phyloP scores from a whole-genome alignment of 2,113 vertebrate species.

The Eclectus roratus region DNA sequence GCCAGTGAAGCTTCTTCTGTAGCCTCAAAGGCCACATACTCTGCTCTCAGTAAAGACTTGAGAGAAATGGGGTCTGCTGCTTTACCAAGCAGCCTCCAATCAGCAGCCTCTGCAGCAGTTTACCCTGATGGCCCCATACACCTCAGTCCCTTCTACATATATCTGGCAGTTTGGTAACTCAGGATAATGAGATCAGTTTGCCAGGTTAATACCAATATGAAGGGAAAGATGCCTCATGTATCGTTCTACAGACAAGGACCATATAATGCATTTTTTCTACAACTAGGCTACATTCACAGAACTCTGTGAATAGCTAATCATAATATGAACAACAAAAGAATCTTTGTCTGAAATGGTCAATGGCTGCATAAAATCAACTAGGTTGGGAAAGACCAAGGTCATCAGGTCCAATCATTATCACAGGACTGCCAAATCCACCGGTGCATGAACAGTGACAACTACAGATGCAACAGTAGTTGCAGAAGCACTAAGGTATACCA shows the following conservation, averaged over 20 bases:
- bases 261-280: background rate
- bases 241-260: background rate
- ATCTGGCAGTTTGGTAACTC: background rate
- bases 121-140: too few relatives aligned
- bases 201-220: background rate
- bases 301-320: background rate
- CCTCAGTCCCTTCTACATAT: fast-evolving
- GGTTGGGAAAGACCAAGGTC: background rate
- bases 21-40: fast-evolving
- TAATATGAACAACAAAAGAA: background rate
- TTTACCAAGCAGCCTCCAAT: background rate
- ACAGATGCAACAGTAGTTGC: background rate
- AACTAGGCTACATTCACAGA: background rate
- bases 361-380: background rate
- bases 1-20: background rate
- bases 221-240: background rate
- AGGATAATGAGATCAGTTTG: background rate
- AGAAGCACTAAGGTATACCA: background rate
- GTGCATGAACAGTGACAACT: background rate
- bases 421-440: background rate
- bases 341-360: background rate
- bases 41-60: background rate
- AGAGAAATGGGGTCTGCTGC: background rate
- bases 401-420: background rate
- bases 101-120: background rate